A percentile compares a stretch with the other conserved stretches of the same genome.
These are phyloP conservation scores for Pipa parva DNA, from an alignment of 2,113 vertebrate species.

Conservation along the genomic window DNA sequence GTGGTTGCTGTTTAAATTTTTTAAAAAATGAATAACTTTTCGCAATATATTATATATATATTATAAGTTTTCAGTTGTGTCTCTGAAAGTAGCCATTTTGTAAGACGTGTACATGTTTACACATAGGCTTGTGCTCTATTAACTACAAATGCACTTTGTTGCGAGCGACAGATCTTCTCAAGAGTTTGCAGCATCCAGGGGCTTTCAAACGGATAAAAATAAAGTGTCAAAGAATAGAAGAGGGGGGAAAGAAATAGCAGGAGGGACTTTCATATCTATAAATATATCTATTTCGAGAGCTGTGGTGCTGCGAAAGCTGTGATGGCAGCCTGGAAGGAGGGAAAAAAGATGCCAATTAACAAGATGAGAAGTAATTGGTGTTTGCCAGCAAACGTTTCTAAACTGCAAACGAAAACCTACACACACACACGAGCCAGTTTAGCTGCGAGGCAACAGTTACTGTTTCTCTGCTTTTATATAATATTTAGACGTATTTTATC, in stretches of 20 bases:
- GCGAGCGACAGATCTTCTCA: neutral
- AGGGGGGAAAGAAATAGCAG: slow-evolving; percentile 7
- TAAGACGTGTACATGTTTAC: no score
- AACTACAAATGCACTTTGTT: neutral
- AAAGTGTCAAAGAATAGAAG: slow-evolving; percentile 18
- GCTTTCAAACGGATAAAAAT: neutral
- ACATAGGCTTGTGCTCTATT: neutral
- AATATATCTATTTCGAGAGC: slow-evolving; percentile 30
- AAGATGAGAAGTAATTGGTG: slow-evolving; percentile 43
- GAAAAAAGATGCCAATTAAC: slow-evolving; percentile 37
- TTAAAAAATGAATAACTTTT: no score
- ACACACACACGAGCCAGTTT: slow-evolving; percentile 24
- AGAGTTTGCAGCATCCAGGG: neutral
- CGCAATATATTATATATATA: no score
- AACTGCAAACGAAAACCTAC: slow-evolving; percentile 39
- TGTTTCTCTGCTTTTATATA: neutral
- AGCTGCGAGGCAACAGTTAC: slow-evolving; percentile 3
- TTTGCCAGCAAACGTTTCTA: slow-evolving; percentile 41
- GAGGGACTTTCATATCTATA: slow-evolving; percentile 31
- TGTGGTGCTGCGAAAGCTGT: slow-evolving; percentile 7
- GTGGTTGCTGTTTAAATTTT: no score
- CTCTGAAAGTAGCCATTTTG: no score
- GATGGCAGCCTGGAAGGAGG: slow-evolving; percentile 35
- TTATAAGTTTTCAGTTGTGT: no score
- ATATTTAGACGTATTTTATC: slow-evolving; percentile 4